A percentile compares a stretch with the other conserved stretches of the same genome.
These are phyloP conservation scores for Falcaria lacertinaria DNA, from an alignment of 2,888 invertebrate species.

Conservation along the genomic window DNA sequence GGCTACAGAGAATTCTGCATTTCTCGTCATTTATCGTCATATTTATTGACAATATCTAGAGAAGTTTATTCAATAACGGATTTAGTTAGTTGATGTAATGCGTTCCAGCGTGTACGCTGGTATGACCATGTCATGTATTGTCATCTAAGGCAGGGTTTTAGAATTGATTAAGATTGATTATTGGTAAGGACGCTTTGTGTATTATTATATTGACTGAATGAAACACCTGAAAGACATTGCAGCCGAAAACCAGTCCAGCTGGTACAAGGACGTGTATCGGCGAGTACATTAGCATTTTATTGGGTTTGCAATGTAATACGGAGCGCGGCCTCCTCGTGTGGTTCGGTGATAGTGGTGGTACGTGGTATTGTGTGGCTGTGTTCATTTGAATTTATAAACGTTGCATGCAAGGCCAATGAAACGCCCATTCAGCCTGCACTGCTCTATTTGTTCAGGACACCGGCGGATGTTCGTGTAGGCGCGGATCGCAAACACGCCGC, in stretches of 20 bases:
- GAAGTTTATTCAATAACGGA: too few species aligned
- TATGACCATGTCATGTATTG: too few species aligned
- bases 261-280: not conserved
- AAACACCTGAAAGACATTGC: too few species aligned
- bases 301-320: not conserved
- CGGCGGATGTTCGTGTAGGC: slow-evolving; percentile 64
- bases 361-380: slow-evolving; percentile 18
- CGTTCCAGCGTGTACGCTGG: too few species aligned
- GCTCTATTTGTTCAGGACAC: slow-evolving; percentile 63
- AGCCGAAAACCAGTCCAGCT: not conserved
- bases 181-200: too few species aligned
- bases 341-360: too few species aligned
- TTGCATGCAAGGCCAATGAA: slow-evolving; percentile 50
- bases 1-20: not conserved
- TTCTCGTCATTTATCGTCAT: too few species aligned
- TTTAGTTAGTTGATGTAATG: too few species aligned
- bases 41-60: too few species aligned
- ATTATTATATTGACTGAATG: too few species aligned
- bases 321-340: not conserved
- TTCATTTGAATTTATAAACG: slow-evolving; percentile 59
- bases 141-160: too few species aligned
- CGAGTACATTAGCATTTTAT: slow-evolving; percentile 1
- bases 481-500: slow-evolving; percentile 55
- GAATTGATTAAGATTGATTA: too few species aligned
- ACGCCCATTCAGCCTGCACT: slow-evolving; percentile 45